These are phyloP conservation scores for Megalurothrips usitatus DNA, from an alignment of 2,888 invertebrate species.

Conservation along the genomic window DNA sequence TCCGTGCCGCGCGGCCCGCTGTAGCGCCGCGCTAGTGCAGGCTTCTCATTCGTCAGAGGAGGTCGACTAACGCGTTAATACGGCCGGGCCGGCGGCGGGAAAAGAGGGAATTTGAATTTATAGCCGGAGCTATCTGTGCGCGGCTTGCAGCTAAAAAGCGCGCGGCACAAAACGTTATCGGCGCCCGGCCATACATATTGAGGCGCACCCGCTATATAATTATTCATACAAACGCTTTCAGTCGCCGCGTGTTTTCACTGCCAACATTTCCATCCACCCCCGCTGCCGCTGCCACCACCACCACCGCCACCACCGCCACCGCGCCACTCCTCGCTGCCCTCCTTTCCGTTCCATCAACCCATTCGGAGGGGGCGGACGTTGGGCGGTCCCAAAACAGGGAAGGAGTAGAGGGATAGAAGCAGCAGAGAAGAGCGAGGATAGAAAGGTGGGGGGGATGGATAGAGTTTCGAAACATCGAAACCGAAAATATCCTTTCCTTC, in stretches of 20 bases:
- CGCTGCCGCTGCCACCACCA: not conserved
- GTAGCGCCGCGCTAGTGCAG: too few relatives aligned
- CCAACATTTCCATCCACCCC: slow-evolving; percentile 4
- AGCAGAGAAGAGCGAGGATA: not conserved
- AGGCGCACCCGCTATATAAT: not conserved
- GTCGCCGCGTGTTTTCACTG: not conserved
- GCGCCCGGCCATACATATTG: not conserved
- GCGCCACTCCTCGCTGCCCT: not conserved
- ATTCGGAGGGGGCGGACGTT: too few relatives aligned
- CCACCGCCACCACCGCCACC: not conserved
- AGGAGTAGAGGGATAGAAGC: not conserved
- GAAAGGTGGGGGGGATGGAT: not conserved
- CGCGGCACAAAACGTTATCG: too few relatives aligned
- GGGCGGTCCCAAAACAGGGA: not conserved
- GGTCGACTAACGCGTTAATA: too few relatives aligned
- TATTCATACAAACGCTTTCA: slow-evolving; percentile 11
- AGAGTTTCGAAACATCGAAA: slow-evolving; percentile 5
- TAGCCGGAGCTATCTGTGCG: too few relatives aligned
- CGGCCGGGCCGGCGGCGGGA: too few relatives aligned
- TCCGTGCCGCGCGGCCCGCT: too few relatives aligned
- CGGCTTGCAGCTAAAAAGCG: too few relatives aligned
- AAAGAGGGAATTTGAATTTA: too few relatives aligned
- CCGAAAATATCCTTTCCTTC: not conserved
- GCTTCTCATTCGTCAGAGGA: too few relatives aligned
- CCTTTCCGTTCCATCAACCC: too few relatives aligned